Conservation (phyloP, 2,888 invertebrate species). For the Oeneis ivallda region DNA sequence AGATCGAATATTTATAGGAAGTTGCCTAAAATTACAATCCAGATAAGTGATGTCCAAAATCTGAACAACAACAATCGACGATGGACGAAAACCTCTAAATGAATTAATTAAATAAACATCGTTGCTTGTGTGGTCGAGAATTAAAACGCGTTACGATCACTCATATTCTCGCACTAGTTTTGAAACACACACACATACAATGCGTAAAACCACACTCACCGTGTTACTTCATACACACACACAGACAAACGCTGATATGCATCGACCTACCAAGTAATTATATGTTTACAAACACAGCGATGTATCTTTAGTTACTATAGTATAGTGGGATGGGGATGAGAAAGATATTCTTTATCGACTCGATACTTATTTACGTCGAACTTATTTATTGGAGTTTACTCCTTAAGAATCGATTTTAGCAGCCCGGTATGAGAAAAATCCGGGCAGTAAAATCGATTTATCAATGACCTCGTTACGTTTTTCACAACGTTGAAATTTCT, state of each 20-base stretch:
- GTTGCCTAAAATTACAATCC: no score
- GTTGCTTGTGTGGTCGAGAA: constrained; percentile 58
- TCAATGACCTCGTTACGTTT: no score
- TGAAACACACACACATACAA: constrained; percentile 44
- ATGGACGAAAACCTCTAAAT: constrained; percentile 45
- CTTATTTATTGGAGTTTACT: no score
- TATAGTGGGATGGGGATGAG: constrained; percentile 56
- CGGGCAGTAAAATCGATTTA: no score
- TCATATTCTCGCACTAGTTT: constrained; percentile 72
- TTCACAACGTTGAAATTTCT: no score
- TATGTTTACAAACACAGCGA: constrained; percentile 76
- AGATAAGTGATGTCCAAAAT: constrained; percentile 11
- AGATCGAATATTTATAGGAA: no score
- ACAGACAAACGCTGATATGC: constrained; percentile 65
- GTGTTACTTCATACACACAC: constrained; percentile 36
- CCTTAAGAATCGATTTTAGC: no score
- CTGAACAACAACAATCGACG: background rate
- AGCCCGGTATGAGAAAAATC: no score
- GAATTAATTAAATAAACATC: constrained; percentile 60
- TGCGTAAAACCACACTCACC: constrained; percentile 40
- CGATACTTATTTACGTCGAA: constrained; percentile 31
- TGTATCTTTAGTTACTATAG: constrained; percentile 52
- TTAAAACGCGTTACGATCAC: constrained; percentile 55
- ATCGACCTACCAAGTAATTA: constrained; percentile 80
- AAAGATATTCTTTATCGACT: constrained; percentile 3